Evolutionary conservation across 2,113 vertebrate species (phyloP).

Genomic region (Corythaixoides concolor): DNA sequence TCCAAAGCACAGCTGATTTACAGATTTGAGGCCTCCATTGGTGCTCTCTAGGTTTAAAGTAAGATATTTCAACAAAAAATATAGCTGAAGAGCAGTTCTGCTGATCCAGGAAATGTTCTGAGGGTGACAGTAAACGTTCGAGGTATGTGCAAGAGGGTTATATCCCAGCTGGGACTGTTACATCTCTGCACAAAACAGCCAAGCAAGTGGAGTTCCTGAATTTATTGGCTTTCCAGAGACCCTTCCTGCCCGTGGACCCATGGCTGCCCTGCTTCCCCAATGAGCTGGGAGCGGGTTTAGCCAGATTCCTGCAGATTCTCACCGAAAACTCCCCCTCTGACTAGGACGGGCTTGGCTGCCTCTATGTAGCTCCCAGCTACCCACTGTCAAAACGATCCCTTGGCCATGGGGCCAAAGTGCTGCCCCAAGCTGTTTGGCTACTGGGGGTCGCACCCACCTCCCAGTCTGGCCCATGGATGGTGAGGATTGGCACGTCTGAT

Average conservation of each 20-base stretch:
- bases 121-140: not conserved
- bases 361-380: not conserved
- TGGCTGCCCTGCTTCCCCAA: rapidly evolving
- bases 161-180: not conserved
- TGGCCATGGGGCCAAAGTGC: not conserved
- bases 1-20: constrained; percentile 45
- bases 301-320: not conserved
- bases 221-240: not conserved
- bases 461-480: not conserved
- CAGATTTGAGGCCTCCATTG: constrained; percentile 1
- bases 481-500: not conserved
- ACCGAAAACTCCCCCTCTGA: rapidly evolving
- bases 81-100: not conserved
- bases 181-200: not conserved
- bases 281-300: rapidly evolving
- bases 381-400: not conserved
- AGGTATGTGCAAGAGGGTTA: not conserved
- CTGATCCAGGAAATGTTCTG: constrained; percentile 48
- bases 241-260: not conserved
- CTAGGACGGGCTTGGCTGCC: rapidly evolving
- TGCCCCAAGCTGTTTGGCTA: not conserved
- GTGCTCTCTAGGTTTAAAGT: constrained; percentile 18
- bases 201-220: not conserved
- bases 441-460: not conserved
- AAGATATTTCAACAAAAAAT: constrained; percentile 62